These are phyloP conservation scores for Campylomormyrus tamandua DNA, from an alignment of 2,113 vertebrate genomes.

Conservation along the genomic window DNA sequence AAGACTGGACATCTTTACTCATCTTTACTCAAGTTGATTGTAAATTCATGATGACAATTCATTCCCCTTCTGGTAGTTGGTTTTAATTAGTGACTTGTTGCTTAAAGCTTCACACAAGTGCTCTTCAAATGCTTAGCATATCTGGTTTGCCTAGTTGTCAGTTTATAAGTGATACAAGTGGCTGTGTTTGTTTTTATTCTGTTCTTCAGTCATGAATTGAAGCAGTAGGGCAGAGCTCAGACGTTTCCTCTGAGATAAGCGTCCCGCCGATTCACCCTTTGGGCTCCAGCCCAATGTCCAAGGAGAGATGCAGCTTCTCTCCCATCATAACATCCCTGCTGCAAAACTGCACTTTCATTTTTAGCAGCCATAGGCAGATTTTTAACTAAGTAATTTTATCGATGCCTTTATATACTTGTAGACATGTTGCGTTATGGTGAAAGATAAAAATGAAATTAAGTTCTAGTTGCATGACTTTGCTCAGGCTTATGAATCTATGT, in stretches of 20 bases:
- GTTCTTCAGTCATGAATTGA: not conserved
- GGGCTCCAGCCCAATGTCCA: not conserved
- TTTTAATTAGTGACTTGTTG: not conserved
- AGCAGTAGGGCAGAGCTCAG: not conserved
- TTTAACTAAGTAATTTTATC: not conserved
- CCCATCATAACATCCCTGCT: not conserved
- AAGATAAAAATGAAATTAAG: not conserved
- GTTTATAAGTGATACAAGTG: not conserved
- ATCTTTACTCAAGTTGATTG: not conserved
- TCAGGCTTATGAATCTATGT: not conserved
- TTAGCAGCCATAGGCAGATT: not conserved
- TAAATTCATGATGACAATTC: not conserved
- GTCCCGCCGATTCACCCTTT: not conserved
- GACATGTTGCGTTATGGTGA: not conserved
- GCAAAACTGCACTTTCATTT: not conserved
- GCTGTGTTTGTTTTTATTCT: not conserved
- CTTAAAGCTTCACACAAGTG: not conserved
- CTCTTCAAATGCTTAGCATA: constrained; percentile 31
- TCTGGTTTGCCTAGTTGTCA: not conserved
- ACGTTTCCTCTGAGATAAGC: constrained; percentile 9
- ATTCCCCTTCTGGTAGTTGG: not conserved
- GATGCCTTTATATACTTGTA: not conserved
- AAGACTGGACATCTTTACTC: not conserved
- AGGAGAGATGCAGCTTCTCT: not conserved
- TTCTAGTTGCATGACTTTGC: not conserved